Evolutionary conservation across 2,797 vertebrate genomes (phyloP), one percentile per base, ranked within the genome.

Genomic region (Synaphobranchus kaupii): DNA sequence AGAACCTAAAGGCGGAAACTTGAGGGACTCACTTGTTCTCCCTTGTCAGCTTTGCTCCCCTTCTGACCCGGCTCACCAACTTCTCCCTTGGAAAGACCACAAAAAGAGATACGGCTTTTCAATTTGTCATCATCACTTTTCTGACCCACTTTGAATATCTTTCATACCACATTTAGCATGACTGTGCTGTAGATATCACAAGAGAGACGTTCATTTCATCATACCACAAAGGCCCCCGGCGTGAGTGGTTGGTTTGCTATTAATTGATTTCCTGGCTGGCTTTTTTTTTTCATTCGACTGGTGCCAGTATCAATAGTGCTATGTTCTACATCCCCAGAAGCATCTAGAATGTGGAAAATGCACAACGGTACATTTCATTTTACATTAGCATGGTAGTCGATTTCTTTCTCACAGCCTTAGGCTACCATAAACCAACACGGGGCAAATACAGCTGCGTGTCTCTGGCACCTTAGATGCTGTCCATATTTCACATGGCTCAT

Each of bases 11-110:
- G 82, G 8, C 85, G 58, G 82, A 34, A 6, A 83, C 66, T 82
- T 85, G 8, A 17, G 7, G 6, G 5, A 97, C 97, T 98, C 91
- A 99, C 99, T 0, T 97, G 97, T 95, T 99, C 99, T 89, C 99
- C 99, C 94, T 99, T 99, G 96, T 98, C 98, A 86, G 97, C 99
- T 95, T 99, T 99, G 93, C 97, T 96, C 90, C 99, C 99, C 92
- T 99, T 99, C 92, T 99, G 99, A 88, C 99, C 99, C 0, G 98
- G 97, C 92, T 98, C 98, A 82, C 99, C 99, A 86, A 99, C 98
- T 96, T 99, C 99, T 93, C 99, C 99, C 99, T 99, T 89, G 91
- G 91, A 90, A 50, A 90, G 85, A 92, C 94, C 87, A 93, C 91
- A 92, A 91, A 93, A 58, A 84, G 12, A 84, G 22, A 54, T 39